Base-by-base conservation (phyloP, 2,113 vertebrate genomes). In the Ondatra zibethicus region DNA sequence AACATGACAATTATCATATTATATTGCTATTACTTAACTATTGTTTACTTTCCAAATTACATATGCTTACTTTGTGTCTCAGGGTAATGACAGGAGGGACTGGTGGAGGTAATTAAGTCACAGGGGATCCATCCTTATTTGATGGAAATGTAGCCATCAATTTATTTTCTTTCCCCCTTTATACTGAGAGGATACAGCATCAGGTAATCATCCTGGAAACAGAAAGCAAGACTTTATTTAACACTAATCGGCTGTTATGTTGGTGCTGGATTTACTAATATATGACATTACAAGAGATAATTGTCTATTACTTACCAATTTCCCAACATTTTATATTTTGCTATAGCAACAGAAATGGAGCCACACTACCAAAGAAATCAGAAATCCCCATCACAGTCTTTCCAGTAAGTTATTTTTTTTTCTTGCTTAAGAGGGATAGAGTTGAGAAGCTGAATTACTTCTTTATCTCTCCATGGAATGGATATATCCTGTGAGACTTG, bases 381-480 rank as follows among this genome's bases (percentile, higher is more conserved):
- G 47, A 88, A 82, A 21, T 63, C 3, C 72, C 11, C 61, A 92
- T 1, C 45, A n/a, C 5, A 17, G n/a, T 14, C 47, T 76, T 94
- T 93, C 21, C 6, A 50, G 23, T 1, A 78, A 36, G 11, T 58
- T n/a, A n/a, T n/a, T 58, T 92, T 65, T 88, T 3, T 68, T 95
- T 90, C 1, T 63, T 95, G 25, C 81, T 93, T 50, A 89, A 89
- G 72, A 72, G n/a, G 5, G 29, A 72, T 17, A 95, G 45, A 87
- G 86, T 82, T 17, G 50, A 3, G 17, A 52, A 19, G 2, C 29
- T 4, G 7, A 29, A 19, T 14, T 80, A 19, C 29, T 91, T 95
- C 12, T 25, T 89, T 93, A 63, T 86, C 88, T 50, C 13, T 89
- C 12, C 73, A 33, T 92, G 31, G 33, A 90, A 63, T 88, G 10